A percentile compares a stretch with the other conserved stretches of the same genome.
Conservation (phyloP, 2,113 vertebrate genomes). For the Percina caprodes region DNA sequence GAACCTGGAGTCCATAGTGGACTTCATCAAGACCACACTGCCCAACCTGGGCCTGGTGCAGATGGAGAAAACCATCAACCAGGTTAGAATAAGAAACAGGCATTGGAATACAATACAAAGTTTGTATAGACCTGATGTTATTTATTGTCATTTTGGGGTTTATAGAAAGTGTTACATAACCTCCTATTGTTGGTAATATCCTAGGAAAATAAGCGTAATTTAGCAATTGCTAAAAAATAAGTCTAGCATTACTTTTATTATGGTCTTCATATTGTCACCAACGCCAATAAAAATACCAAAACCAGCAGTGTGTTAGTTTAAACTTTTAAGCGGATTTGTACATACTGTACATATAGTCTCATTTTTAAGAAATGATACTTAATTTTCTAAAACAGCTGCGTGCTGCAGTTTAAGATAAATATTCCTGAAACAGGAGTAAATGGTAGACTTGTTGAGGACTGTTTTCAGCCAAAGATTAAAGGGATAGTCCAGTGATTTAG, state of each 20-base stretch:
- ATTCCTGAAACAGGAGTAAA: background rate
- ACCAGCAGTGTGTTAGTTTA: background rate
- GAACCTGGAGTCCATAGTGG: constrained; percentile 94
- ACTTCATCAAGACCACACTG: constrained; percentile 95
- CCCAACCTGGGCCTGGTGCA: constrained; percentile 95
- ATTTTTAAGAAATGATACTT: background rate
- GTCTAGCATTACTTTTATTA: background rate
- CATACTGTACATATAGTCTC: background rate
- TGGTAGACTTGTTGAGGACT: background rate
- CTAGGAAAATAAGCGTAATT: background rate
- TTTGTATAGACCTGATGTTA: background rate
- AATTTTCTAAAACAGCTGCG: background rate
- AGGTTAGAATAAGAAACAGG: constrained; percentile 80
- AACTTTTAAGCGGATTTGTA: background rate
- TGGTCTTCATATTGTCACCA: background rate
- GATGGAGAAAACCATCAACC: constrained; percentile 98
- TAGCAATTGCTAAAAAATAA: background rate
- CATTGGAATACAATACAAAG: background rate
- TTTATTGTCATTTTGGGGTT: background rate
- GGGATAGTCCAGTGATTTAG: background rate
- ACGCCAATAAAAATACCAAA: background rate
- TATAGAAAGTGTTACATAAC: background rate
- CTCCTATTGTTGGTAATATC: background rate
- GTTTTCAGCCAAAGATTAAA: background rate
- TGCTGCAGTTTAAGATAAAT: background rate